Conservation (phyloP, 2,888 invertebrate genomes). For the Drosophila atripex region DNA sequence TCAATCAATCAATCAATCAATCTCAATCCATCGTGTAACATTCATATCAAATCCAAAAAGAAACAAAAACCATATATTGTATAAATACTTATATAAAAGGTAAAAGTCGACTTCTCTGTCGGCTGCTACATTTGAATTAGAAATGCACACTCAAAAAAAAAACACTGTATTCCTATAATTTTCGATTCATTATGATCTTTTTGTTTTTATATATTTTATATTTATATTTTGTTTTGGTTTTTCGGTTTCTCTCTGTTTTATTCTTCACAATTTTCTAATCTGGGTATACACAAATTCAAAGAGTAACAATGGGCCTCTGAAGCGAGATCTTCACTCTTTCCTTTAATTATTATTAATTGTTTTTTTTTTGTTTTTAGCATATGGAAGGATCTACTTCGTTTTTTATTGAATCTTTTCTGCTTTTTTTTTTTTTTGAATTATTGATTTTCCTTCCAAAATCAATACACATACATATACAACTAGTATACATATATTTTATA, state of each 20-base stretch:
- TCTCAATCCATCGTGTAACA: conserved; percentile 68
- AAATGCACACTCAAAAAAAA: conserved; percentile 41
- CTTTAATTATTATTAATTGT: not conserved
- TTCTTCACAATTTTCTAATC: conserved; percentile 38
- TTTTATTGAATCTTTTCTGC: conserved; percentile 21
- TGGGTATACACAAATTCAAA: conserved; percentile 46
- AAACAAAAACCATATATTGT: conserved; percentile 56
- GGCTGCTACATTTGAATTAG: conserved; percentile 30
- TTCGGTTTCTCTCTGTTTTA: not conserved
- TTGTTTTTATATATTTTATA: conserved; percentile 3
- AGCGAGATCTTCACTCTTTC: conserved; percentile 27
- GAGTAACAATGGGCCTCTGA: conserved; percentile 44
- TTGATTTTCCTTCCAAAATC: conserved; percentile 16
- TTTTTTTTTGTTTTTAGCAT: conserved; percentile 23
- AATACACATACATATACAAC: conserved; percentile 28
- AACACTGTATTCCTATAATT: conserved; percentile 48
- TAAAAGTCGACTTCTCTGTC: conserved; percentile 13
- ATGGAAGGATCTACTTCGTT: conserved; percentile 53
- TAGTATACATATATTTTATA: conserved; percentile 20
- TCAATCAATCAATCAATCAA: conserved; percentile 38
- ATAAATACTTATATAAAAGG: conserved; percentile 52
- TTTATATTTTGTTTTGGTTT: not conserved
- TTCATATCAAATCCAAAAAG: conserved; percentile 65
- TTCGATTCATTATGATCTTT: conserved; percentile 20
- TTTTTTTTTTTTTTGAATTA: conserved; percentile 28